A percentile compares a stretch with the other conserved stretches of the same genome.
phyloP scores from a whole-genome alignment of 1,140 invertebrate genomes.

The Cherax quadricarinatus region DNA sequence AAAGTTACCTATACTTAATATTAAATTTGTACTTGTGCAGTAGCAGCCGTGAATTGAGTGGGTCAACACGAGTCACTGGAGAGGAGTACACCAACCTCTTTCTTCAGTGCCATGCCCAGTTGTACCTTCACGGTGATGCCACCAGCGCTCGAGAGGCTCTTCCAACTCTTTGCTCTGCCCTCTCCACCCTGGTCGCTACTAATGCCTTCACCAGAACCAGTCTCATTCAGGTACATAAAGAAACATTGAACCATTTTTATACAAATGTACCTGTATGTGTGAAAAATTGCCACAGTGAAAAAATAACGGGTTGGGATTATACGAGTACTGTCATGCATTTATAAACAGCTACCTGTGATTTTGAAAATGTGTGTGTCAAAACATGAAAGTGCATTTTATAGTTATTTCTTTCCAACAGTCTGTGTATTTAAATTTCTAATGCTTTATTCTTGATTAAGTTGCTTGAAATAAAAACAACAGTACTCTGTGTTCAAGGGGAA shows the following conservation, averaged over 20 bases:
- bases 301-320: too few species aligned
- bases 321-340: too few species aligned
- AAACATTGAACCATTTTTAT: background rate
- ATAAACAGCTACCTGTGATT: too few species aligned
- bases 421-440: too few species aligned
- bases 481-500: too few species aligned
- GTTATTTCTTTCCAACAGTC: too few species aligned
- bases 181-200: slow-evolving; percentile 64
- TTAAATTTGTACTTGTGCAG: background rate
- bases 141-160: slow-evolving; percentile 51
- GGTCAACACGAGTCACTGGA: slow-evolving; percentile 58
- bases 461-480: too few species aligned
- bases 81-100: slow-evolving; percentile 70
- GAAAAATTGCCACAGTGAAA: background rate
- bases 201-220: slow-evolving; percentile 66
- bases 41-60: slow-evolving; percentile 47
- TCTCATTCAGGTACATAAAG: slow-evolving; percentile 56
- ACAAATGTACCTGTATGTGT: background rate
- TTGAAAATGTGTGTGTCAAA: too few species aligned
- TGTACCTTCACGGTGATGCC: slow-evolving; percentile 57
- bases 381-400: too few species aligned
- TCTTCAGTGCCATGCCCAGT: slow-evolving; percentile 68
- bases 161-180: slow-evolving; percentile 59
- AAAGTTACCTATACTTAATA: too few species aligned
- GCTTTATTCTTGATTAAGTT: too few species aligned